Evolutionary conservation across 2,888 invertebrate species (phyloP).

Genomic region (Blastobasis lacticolella): DNA sequence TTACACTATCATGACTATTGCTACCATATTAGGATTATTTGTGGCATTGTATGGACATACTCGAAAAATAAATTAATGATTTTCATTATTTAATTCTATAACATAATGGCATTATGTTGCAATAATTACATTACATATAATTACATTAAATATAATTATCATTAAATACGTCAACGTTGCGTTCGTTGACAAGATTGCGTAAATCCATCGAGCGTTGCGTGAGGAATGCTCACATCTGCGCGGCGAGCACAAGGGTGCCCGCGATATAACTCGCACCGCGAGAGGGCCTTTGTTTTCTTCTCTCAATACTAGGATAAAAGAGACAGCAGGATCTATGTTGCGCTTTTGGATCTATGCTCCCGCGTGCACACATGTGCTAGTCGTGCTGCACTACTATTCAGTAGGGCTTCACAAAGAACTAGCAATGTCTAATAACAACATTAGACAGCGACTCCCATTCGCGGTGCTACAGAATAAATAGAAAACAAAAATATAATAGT

Average conservation of each 20-base stretch:
- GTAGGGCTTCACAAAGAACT: too few relatives aligned
- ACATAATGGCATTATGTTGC: not conserved
- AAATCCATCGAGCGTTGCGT: constrained; percentile 2
- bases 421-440: too few relatives aligned
- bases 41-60: constrained; percentile 3
- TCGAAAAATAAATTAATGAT: constrained; percentile 3
- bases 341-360: too few relatives aligned
- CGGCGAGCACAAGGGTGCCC: too few relatives aligned
- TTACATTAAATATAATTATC: not conserved
- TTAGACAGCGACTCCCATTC: too few relatives aligned
- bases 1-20: not conserved
- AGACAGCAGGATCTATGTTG: not conserved
- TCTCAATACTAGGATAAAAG: too few relatives aligned
- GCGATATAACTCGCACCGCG: too few relatives aligned
- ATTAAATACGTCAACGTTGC: constrained; percentile 9
- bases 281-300: too few relatives aligned
- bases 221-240: constrained; percentile 1
- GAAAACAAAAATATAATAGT: too few relatives aligned
- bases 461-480: too few relatives aligned
- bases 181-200: constrained; percentile 12
- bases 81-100: not conserved
- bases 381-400: too few relatives aligned
- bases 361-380: too few relatives aligned
- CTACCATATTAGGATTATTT: not conserved
- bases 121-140: not conserved